These are phyloP conservation scores for Drosophila tsacasi DNA, from an alignment of 1,140 invertebrate species.

Conservation along the genomic window DNA sequence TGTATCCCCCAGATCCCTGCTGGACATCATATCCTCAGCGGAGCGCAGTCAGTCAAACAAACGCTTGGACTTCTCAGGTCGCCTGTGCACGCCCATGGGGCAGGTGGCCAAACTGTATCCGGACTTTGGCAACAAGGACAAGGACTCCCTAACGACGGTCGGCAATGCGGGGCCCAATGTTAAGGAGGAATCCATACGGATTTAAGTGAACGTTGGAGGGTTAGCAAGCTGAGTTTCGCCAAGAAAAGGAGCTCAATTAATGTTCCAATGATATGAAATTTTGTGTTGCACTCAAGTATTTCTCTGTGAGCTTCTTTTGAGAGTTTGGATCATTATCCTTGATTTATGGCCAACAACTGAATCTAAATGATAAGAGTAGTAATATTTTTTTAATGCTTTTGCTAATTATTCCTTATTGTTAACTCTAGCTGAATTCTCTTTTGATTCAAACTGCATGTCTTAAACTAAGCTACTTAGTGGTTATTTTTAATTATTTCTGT, in stretches of 20 bases:
- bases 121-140: conserved; percentile 88
- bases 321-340: background rate
- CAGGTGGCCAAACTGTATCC: conserved; percentile 91
- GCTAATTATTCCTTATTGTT: conserved; percentile 20
- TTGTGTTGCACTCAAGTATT: conserved; percentile 11
- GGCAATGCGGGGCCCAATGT: conserved; percentile 22
- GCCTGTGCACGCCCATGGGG: conserved; percentile 89
- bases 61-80: conserved; percentile 92
- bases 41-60: conserved; percentile 86
- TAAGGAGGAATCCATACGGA: conserved; percentile 63
- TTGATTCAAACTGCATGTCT: conserved; percentile 27
- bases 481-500: background rate
- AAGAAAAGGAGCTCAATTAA: no score
- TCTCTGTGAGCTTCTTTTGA: background rate
- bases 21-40: conserved; percentile 89
- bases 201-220: background rate
- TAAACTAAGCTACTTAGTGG: conserved; percentile 1
- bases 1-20: conserved; percentile 86
- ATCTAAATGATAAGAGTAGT: background rate
- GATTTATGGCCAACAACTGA: background rate
- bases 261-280: background rate
- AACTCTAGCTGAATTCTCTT: conserved; percentile 21
- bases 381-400: background rate
- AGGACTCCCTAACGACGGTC: conserved; percentile 43
- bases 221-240: background rate